These are phyloP conservation scores for Himalopsyche anomala DNA, from an alignment of 2,888 invertebrate genomes.

Conservation along the genomic window DNA sequence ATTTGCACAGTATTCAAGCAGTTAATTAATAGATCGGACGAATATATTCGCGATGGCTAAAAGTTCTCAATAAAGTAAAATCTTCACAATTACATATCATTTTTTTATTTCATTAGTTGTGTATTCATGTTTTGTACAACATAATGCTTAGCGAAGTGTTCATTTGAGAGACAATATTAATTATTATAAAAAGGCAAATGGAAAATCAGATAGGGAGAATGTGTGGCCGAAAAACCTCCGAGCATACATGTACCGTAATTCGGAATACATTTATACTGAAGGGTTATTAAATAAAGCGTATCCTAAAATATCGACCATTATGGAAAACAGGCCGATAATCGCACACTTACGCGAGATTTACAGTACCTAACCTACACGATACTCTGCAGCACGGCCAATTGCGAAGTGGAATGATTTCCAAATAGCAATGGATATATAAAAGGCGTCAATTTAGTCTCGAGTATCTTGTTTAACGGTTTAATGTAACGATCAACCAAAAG, in stretches of 20 bases:
- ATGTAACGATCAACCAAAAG: too few species aligned
- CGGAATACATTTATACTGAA: background rate
- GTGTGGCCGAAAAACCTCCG: background rate
- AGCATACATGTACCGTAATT: background rate
- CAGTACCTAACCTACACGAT: background rate
- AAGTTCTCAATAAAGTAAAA: too few species aligned
- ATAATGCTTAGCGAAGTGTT: too few species aligned
- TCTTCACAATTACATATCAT: too few species aligned
- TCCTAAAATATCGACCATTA: background rate
- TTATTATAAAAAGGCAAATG: background rate
- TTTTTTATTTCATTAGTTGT: too few species aligned
- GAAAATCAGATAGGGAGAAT: background rate
- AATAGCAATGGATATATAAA: background rate
- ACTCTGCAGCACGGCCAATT: background rate
- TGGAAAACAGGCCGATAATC: slow-evolving; percentile 9
- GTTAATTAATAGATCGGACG: too few species aligned
- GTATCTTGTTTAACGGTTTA: background rate
- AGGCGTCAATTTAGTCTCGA: background rate
- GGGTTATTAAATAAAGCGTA: background rate
- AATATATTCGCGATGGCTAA: too few species aligned
- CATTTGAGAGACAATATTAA: too few species aligned
- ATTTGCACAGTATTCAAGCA: too few species aligned
- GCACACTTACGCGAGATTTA: slow-evolving; percentile 4
- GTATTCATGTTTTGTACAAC: too few species aligned
- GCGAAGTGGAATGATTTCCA: background rate